Evolutionary conservation across 2,888 invertebrate species (phyloP), one percentile per base, ranked within the genome.

Genomic region (Desoria tigrina): DNA sequence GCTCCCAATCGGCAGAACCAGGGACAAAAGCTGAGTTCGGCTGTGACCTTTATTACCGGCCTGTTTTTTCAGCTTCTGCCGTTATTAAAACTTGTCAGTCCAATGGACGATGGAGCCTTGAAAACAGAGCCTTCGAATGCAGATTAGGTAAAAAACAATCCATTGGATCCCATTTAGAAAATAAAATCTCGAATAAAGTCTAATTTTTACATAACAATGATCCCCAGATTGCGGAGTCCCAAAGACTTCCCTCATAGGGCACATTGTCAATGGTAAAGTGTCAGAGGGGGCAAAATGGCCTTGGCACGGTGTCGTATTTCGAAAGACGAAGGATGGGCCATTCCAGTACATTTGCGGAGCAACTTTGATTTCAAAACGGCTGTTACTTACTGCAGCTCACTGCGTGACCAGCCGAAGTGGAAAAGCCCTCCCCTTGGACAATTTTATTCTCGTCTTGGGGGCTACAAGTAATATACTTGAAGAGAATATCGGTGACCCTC

Each of bases 281-380:
- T 62, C 66, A 6, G 65, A 65, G 16, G 68, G 64, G 39, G 49
- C 63, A 1, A 66, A 65, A 45, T 69, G 68, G 68, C 71, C 71
- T n/a, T 71, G 71, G 71, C 71, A 71, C 49, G 66, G 56, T 2
- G 27, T 65, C 16, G 26, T 71, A 42, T 71, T 66, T 45, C 37
- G 59, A n/a, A 32, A 61, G n/a, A 6, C 63, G 3, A 66, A 58
- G 21, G 32, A 54, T 18, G 32, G 37, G 2, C 60, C 58, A 7
- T 63, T 59, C 24, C 59, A 63, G 1, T 71, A 71, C 28, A 71
- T 71, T 51, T 71, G 71, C 37, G 71, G 71, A 6, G 62, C 65
- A 2, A 71, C 71, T 18, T 50, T 71, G 21, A 60, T 71, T 45
- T 66, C 66, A 7, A 68, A 55, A 18, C 32, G 62, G 26, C 51